Percentiles rank a stretch among this genome's conserved stretches.
Conservation (phyloP, 2,113 vertebrate genomes). For the Apaloderma vittatum region DNA sequence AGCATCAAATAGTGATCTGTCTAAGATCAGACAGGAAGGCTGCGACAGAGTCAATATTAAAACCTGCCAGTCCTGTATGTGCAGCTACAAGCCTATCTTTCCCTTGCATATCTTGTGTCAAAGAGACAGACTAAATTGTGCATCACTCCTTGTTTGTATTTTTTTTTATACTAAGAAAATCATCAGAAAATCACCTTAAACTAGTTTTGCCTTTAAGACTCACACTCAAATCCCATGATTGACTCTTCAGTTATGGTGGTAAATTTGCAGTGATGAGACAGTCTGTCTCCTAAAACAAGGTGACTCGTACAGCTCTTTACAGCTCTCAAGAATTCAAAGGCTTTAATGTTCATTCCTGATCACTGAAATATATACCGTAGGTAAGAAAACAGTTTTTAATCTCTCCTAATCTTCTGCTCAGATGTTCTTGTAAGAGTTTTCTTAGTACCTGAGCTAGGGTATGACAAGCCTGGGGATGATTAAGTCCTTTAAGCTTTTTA, state of each 20-base stretch:
- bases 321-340: background rate
- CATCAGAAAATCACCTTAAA: background rate
- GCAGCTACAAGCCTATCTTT: background rate
- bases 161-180: background rate
- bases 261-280: background rate
- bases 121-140: background rate
- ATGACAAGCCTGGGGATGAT: background rate
- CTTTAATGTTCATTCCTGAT: conserved; percentile 28
- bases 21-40: background rate
- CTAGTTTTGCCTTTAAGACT: background rate
- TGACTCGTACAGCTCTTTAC: background rate
- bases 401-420: background rate
- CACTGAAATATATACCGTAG: background rate
- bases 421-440: background rate
- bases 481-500: background rate
- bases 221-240: background rate
- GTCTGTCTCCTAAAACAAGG: background rate
- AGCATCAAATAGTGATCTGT: conserved; percentile 1
- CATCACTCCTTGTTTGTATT: background rate
- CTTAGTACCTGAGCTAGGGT: background rate
- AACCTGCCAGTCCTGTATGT: background rate
- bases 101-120: background rate
- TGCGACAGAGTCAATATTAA: background rate
- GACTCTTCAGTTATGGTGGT: background rate
- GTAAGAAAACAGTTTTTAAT: background rate